Evolutionary conservation across 2,888 invertebrate species (phyloP).

Genomic region (Scrobipalpa costella): DNA sequence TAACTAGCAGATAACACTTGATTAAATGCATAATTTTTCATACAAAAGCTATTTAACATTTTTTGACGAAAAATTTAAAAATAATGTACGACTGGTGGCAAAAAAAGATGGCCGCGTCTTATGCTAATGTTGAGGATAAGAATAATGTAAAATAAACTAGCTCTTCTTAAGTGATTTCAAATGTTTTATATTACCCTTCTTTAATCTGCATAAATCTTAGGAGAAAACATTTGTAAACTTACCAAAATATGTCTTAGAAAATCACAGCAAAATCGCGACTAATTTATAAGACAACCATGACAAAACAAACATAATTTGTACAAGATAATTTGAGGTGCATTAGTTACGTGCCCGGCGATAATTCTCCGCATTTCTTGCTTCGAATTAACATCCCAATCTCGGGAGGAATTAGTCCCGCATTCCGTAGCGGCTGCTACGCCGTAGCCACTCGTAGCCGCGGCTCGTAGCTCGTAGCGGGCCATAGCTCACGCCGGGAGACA

Average conservation of each 20-base stretch:
- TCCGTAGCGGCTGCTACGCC: slow-evolving; percentile 7
- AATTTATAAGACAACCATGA: too few species aligned
- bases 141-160: not conserved
- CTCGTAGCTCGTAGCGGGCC: slow-evolving; percentile 12
- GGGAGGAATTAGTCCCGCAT: not conserved
- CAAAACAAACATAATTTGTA: too few species aligned
- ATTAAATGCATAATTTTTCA: slow-evolving; percentile 10
- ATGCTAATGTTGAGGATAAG: not conserved
- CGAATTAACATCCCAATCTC: slow-evolving; percentile 8
- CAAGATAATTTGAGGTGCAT: not conserved
- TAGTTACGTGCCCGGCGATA: not conserved
- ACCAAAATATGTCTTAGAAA: too few species aligned
- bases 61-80: not conserved
- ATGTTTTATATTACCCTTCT: not conserved
- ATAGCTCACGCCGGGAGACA: not conserved
- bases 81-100: not conserved
- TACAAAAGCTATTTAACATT: not conserved
- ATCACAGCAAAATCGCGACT: too few species aligned
- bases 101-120: not conserved
- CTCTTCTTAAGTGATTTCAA: not conserved
- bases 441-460: not conserved
- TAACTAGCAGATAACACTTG: slow-evolving; percentile 14
- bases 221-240: too few species aligned
- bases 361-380: not conserved
- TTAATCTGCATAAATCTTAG: not conserved